A percentile compares a stretch with the other conserved stretches of the same genome.
These are phyloP conservation scores for Glaucopsyche alexis DNA, from an alignment of 2,888 invertebrate genomes.

Conservation along the genomic window DNA sequence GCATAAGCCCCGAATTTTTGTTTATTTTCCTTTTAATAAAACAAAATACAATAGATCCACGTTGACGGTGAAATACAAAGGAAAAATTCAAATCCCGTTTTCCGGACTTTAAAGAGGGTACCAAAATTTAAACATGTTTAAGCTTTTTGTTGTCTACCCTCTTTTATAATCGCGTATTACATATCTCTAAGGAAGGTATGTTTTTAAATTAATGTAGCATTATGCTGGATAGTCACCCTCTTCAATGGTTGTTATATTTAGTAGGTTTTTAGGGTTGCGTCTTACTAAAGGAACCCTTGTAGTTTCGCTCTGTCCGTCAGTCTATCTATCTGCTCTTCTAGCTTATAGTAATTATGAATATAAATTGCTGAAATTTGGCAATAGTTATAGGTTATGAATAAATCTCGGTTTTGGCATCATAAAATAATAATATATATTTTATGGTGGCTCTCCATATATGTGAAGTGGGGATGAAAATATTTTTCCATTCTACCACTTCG, in stretches of 20 bases:
- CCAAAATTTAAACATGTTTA: constrained; percentile 46
- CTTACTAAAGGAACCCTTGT: too few relatives aligned
- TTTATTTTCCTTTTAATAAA: constrained; percentile 64
- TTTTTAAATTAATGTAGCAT: constrained; percentile 7
- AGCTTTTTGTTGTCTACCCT: constrained; percentile 43
- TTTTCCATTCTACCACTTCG: too few relatives aligned
- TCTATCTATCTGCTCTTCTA: too few relatives aligned
- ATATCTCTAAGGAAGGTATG: constrained; percentile 42
- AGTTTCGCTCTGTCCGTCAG: too few relatives aligned
- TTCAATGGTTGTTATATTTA: background rate
- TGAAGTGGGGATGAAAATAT: too few relatives aligned
- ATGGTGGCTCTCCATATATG: too few relatives aligned
- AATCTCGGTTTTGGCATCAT: too few relatives aligned
- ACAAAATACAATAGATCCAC: constrained; percentile 54
- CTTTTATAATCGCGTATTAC: constrained; percentile 45
- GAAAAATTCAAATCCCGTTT: constrained; percentile 57
- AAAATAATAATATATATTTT: too few relatives aligned
- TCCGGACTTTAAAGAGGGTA: constrained; percentile 45
- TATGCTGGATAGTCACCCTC: background rate
- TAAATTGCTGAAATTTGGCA: too few relatives aligned
- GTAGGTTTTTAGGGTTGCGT: background rate
- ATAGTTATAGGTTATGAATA: too few relatives aligned
- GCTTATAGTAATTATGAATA: too few relatives aligned
- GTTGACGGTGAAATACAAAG: constrained; percentile 52
- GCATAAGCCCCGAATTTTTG: constrained; percentile 47